Evolutionary conservation across 2,888 invertebrate species (phyloP).

Genomic region (Lithophane semibrunnea): DNA sequence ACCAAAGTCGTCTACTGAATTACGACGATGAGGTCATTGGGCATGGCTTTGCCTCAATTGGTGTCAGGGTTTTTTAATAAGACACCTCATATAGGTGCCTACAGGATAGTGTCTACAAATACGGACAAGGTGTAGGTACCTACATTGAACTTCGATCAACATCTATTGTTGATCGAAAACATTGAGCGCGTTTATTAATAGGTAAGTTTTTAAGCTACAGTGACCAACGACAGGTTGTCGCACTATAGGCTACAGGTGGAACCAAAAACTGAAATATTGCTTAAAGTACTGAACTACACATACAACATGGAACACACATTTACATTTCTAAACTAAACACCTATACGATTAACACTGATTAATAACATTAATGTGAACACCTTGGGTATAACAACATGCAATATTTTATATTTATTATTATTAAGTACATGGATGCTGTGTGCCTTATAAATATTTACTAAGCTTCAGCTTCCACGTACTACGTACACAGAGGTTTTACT

Average conservation of each 20-base stretch:
- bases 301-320: conserved; percentile 2
- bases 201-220: not conserved
- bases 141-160: no score
- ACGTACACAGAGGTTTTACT: not conserved
- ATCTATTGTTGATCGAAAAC: not conserved
- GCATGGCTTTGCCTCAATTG: conserved; percentile 74
- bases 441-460: not conserved
- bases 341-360: conserved; percentile 7
- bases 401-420: conserved; percentile 4
- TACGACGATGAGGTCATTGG: conserved; percentile 79
- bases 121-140: not conserved
- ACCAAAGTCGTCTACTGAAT: conserved; percentile 70
- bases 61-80: conserved; percentile 73
- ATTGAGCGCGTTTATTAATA: conserved; percentile 6
- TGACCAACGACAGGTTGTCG: no score
- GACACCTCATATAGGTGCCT: conserved; percentile 32
- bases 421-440: not conserved
- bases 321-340: not conserved
- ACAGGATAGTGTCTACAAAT: conserved; percentile 26
- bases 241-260: no score
- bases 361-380: conserved; percentile 7
- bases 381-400: conserved; percentile 13
- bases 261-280: no score
- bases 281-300: no score
- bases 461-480: not conserved